These are phyloP conservation scores for Poeciliopsis occidentalis DNA, from an alignment of 2,113 vertebrate species.

Conservation along the genomic window DNA sequence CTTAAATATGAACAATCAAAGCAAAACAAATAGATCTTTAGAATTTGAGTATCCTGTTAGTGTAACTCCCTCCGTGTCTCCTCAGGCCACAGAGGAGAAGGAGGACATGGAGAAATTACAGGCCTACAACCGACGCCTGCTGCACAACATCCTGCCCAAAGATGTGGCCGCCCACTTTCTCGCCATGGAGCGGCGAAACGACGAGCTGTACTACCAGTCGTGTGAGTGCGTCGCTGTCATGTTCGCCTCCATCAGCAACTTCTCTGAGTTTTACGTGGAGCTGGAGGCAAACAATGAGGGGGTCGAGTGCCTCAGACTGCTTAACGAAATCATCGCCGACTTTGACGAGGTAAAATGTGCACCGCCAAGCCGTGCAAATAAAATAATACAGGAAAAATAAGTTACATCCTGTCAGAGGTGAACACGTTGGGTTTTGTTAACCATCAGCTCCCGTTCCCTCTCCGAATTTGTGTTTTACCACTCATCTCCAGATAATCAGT, in stretches of 20 bases:
- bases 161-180: constrained; percentile 96
- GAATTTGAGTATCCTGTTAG: constrained; percentile 3
- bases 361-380: neutral
- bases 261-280: constrained; percentile 98
- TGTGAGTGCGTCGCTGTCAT: constrained; percentile 97
- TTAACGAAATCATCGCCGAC: constrained; percentile 98
- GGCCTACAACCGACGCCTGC: constrained; percentile 93
- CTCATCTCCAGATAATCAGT: constrained; percentile 85
- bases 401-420: neutral
- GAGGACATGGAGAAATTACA: constrained; percentile 99
- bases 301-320: constrained; percentile 93
- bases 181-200: constrained; percentile 90
- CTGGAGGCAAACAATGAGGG: constrained; percentile 98
- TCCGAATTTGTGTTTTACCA: neutral
- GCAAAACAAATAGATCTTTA: neutral
- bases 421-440: neutral
- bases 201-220: constrained; percentile 97
- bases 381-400: neutral
- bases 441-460: constrained; percentile 10
- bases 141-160: constrained; percentile 98
- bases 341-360: constrained; percentile 90
- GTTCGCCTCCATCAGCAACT: constrained; percentile 99
- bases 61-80: neutral
- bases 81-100: constrained; percentile 96
- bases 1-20: neutral